A percentile compares a stretch with the other conserved stretches of the same genome.
Conservation (phyloP, 2,888 invertebrate genomes). For the Himalopsyche anomala region DNA sequence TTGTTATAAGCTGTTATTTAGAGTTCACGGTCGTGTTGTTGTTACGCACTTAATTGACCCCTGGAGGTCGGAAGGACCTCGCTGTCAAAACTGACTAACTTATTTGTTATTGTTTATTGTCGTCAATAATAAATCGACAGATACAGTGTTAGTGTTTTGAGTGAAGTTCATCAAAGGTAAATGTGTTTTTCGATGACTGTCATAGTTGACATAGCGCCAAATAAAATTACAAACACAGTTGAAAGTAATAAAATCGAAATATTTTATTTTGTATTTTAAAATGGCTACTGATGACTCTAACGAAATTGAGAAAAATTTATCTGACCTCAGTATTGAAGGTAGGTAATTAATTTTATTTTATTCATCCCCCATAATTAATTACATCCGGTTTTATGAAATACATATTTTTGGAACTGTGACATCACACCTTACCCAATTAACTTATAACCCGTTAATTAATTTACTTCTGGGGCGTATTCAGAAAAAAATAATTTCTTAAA, state of each 20-base stretch:
- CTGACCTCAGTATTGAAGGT: constrained; percentile 52
- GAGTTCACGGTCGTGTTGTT: constrained; percentile 6
- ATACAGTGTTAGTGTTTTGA: not conserved
- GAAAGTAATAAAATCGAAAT: not conserved
- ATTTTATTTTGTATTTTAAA: constrained; percentile 6
- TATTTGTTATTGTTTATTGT: constrained; percentile 24
- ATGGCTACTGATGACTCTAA: constrained; percentile 52
- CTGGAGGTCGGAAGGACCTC: constrained; percentile 45
- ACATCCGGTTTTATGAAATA: no score
- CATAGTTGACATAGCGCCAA: not conserved
- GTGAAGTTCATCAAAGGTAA: constrained; percentile 20
- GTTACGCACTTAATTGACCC: constrained; percentile 43
- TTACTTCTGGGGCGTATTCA: no score
- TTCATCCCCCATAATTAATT: not conserved
- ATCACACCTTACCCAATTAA: no score
- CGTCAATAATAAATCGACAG: not conserved
- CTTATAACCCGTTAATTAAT: no score
- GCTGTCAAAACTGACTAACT: constrained; percentile 1
- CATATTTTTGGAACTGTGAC: no score
- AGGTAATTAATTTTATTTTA: not conserved
- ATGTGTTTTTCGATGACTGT: constrained; percentile 14
- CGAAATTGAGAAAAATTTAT: constrained; percentile 52
- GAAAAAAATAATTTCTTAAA: no score
- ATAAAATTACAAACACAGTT: not conserved
- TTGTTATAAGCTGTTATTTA: not conserved